Base-by-base conservation (phyloP, 2,113 vertebrate genomes). In the Butorides virescens region DNA sequence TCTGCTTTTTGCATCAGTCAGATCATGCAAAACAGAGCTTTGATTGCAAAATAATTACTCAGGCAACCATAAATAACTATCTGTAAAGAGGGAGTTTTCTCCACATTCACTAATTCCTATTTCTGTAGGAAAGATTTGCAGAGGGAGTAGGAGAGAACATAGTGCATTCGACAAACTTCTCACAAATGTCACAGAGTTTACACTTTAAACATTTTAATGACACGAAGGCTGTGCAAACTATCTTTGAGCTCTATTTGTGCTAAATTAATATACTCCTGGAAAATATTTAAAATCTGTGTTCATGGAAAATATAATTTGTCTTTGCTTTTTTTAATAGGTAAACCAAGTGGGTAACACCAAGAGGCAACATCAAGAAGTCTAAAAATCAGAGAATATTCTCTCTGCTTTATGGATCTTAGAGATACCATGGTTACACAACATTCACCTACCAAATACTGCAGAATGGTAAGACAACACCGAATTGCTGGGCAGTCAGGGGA, bases 221-320 rank as follows among this genome's bases (percentile, higher is more conserved):
- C 63, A 49, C 81, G 34, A 95, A 77, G 92, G 56, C 83, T 78
- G 36, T 39, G 42, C 46, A 95, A 96, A 83, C 61, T 37, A 71
- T 62, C 67, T 92, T 62, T 74, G 75, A 96, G 73, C 59, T 88
- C 71, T 66, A n/a, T 19, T 66, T 92, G 36, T 81, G 59, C 86
- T 97, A 83, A 92, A 95, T 94, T 80, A 95, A 92, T 94, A 34
- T 46, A 75, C 34, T 29, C 36, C 39, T 53, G 53, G 13, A 84
- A 95, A 90, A 94, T 97, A 83, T 78, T 95, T 72, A 70, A 97
- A 97, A 91, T 76, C 55, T 90, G 3, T 79, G 29, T 70, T 86
- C 37, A 23, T 59, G 55, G 86, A 77, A 87, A 92, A 84, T 55
- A 84, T 3, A 0, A 15, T 76, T 80, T 72, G 26, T 89, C 47